Base-by-base conservation (phyloP, 1,140 invertebrate species). In the Rhyacophila brunnea region DNA sequence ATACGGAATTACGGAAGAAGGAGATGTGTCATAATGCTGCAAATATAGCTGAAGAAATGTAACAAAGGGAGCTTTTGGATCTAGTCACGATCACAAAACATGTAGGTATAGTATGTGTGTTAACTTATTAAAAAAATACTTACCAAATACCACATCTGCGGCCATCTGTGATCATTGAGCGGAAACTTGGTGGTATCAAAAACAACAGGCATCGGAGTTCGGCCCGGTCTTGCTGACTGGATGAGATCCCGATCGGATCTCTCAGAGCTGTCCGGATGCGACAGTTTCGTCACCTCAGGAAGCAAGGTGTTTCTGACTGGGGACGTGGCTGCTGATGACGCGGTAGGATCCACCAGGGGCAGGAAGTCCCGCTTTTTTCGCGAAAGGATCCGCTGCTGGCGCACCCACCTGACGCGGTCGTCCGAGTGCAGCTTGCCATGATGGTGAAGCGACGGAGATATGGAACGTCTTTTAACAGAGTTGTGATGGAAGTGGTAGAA, bases 111-210 rank as follows among this genome's bases (percentile, higher is more conserved):
- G n/a, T n/a, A n/a, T n/a, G n/a, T n/a, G n/a, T n/a, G 6, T 35
- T 35, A 35, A 35, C 34, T 7, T 35, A 40, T 40, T 40, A 6
- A 48, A 23, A 28, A 64, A 36, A 17, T 56, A 82, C 89, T 85
- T 80, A 92, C 90, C 84, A 93, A 76, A 77, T 95, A 95, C 93
- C 93, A 95, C 90, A 94, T 94, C 55, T 86, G 85, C 15, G 85
- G 81, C 92, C 92, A 95, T 74, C 87, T 86, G 23, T 88, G 88
- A 75, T 95, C 93, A 70, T 90, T 88, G 52, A 91, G 79, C 48
- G 79, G 70, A 55, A 83, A 70, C 60, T 79, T 76, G 59, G 67
- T 19, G 51, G 5, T 5, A 9, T 44, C 14, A 54, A 20, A 10
- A 40, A 28, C 9, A 28, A 9, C 23, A 28, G 23, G 45, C 1